Evolutionary conservation across 2,888 invertebrate species (phyloP).

Genomic region (Zhengitettix transpicula): DNA sequence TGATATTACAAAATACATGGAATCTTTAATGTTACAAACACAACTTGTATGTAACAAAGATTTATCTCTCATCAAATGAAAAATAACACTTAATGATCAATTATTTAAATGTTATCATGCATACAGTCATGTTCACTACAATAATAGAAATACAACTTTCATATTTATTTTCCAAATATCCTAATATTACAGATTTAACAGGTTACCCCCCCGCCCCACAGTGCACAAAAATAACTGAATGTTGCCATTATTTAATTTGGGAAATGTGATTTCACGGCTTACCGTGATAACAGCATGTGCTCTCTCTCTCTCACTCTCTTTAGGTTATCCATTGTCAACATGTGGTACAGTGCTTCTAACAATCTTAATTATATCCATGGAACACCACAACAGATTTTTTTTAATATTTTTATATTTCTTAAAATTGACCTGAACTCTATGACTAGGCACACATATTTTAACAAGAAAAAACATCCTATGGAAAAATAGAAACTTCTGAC

Average conservation of each 20-base stretch:
- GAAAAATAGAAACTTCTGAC: slow-evolving; percentile 33
- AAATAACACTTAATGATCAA: slow-evolving; percentile 12
- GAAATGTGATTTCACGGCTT: not conserved
- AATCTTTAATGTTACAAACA: slow-evolving; percentile 12
- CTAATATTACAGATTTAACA: slow-evolving; percentile 5
- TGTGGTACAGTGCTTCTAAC: slow-evolving; percentile 6
- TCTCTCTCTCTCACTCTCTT: not conserved
- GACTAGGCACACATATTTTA: slow-evolving; percentile 49
- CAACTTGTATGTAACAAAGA: slow-evolving; percentile 13
- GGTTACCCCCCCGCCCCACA: slow-evolving; percentile 6
- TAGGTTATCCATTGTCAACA: not conserved
- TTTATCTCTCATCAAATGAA: slow-evolving; percentile 9
- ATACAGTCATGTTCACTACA: slow-evolving; percentile 5
- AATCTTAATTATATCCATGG: slow-evolving; percentile 23
- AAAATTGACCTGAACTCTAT: slow-evolving; percentile 43
- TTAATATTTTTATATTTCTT: slow-evolving; percentile 19
- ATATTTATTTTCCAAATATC: too few species aligned
- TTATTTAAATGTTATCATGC: slow-evolving; percentile 9
- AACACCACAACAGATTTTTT: slow-evolving; percentile 23
- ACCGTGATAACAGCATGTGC: slow-evolving; percentile 4
- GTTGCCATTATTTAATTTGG: not conserved
- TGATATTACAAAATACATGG: not conserved
- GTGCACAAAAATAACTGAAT: slow-evolving; percentile 4
- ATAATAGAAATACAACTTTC: slow-evolving; percentile 3
- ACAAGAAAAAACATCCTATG: slow-evolving; percentile 39